Evolutionary conservation across 64 coral and sea anemone species (phyloP), one percentile per base, ranked within the genome.

Genomic region (Anthopleura sola): DNA sequence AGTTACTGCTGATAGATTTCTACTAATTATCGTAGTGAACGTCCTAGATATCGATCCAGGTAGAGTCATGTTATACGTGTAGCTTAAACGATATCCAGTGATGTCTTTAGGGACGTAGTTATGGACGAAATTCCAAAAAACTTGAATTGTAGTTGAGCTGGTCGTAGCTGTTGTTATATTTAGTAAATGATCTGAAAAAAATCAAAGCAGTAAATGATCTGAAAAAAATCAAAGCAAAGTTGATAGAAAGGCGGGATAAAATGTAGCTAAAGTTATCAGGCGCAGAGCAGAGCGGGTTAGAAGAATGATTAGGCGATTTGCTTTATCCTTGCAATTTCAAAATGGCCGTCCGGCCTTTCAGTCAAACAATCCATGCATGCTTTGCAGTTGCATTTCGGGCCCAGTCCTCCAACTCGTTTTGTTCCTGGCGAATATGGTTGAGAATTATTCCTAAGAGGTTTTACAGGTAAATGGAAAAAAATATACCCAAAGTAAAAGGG

Each of bases 141-240:
- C 82, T 60, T 56, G 48, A 31, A 83, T 83, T 56, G 48, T 15
- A 47, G 82, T 83, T 11, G 82, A 83, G 28, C 82, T 83, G 53
- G n/a, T 56, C 10, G 32, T 38, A 6, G 5, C 23, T 11, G 76
- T 48, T 44, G 76, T 23, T 21, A 79, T n/a, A 15, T 79, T 79
- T n/a, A 79, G 17, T 24, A 44, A 13, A 44, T 24, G 36, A 18
- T 38, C 76, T 79, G 76, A 48, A 79, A 79, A 47, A 31, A 32
- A 16, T 26, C 40, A 44, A 44, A 44, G 40, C 2, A 44, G 17
- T 24, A 44, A 13, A 44, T 24, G 36, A 18, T 38, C 76, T 79
- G 76, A 48, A 79, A 79, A 47, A 31, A 32, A 16, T 26, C 40
- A 44, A 44, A 44, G 40, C 2, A 44, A 44, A 44, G 40, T 44